phyloP scores from a whole-genome alignment of 2,888 invertebrate species.

The Ptychoptera albimana region DNA sequence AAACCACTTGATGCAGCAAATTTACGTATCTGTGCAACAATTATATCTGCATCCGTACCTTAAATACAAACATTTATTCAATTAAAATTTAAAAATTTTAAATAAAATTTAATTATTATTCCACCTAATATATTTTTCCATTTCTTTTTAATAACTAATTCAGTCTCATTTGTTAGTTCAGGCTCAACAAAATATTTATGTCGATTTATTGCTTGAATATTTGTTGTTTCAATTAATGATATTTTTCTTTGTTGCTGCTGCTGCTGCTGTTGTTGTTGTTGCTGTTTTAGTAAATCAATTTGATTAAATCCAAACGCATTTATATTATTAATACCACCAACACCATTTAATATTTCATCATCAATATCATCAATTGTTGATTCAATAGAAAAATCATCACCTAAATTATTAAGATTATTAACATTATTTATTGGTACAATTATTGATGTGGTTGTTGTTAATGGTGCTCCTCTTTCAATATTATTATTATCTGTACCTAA shows the following conservation, averaged over 20 bases:
- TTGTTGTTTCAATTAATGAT: constrained; percentile 1
- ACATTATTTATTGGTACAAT: no score
- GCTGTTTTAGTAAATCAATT: background rate
- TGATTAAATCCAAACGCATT: background rate
- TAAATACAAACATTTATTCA: no score
- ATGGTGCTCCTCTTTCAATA: background rate
- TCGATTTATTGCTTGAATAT: constrained; percentile 12
- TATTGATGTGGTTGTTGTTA: background rate
- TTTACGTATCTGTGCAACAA: constrained; percentile 67
- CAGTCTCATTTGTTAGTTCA: constrained; percentile 49
- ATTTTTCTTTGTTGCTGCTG: constrained; percentile 1
- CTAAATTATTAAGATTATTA: no score
- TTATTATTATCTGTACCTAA: constrained; percentile 13
- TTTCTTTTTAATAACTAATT: constrained; percentile 63
- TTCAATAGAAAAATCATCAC: constrained; percentile 4
- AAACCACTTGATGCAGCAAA: constrained; percentile 84
- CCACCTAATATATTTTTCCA: constrained; percentile 66
- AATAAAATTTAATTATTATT: no score
- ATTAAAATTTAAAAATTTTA: no score
- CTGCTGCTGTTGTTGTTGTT: background rate
- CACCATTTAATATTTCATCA: constrained; percentile 6
- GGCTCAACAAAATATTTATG: constrained; percentile 29
- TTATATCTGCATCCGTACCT: constrained; percentile 47
- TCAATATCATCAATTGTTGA: constrained; percentile 9
- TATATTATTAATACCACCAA: constrained; percentile 3